Percentiles rank a stretch among this genome's conserved stretches.
These are phyloP conservation scores for Cardiocondyla obscurior DNA, from an alignment of 1,140 invertebrate species.

Conservation along the genomic window DNA sequence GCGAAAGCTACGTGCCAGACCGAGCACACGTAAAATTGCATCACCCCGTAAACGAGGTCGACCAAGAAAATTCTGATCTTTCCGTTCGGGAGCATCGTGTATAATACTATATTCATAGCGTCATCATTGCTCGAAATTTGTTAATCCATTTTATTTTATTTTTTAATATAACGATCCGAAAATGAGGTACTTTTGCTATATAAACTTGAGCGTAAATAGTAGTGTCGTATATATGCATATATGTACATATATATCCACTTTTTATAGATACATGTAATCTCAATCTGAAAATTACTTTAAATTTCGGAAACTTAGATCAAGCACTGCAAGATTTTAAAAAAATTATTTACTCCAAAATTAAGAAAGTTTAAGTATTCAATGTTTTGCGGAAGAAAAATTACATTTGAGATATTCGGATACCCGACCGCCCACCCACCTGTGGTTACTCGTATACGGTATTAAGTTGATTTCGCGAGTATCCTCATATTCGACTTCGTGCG, in stretches of 20 bases:
- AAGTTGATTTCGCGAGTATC: too few relatives aligned
- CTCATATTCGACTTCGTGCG: too few relatives aligned
- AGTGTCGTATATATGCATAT: neutral
- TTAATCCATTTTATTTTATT: neutral
- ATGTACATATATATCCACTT: neutral
- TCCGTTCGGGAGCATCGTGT: neutral
- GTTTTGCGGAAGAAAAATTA: too few relatives aligned
- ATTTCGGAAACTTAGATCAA: too few relatives aligned
- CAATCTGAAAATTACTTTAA: too few relatives aligned
- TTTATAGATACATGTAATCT: too few relatives aligned
- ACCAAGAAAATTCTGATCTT: conserved; percentile 71
- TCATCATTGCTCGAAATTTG: neutral
- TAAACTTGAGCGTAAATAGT: conserved; percentile 2
- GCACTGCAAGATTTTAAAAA: neutral
- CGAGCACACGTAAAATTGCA: conserved; percentile 61
- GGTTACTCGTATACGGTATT: too few relatives aligned
- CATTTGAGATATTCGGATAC: too few relatives aligned
- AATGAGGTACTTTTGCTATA: neutral
- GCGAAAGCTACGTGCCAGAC: conserved; percentile 65
- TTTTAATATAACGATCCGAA: neutral
- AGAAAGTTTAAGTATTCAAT: too few relatives aligned
- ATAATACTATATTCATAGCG: neutral
- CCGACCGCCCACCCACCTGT: too few relatives aligned
- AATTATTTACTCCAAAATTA: neutral
- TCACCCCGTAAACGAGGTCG: conserved; percentile 68